phyloP scores from a whole-genome alignment of 1,140 invertebrate genomes.

The Calosoma granatense region DNA sequence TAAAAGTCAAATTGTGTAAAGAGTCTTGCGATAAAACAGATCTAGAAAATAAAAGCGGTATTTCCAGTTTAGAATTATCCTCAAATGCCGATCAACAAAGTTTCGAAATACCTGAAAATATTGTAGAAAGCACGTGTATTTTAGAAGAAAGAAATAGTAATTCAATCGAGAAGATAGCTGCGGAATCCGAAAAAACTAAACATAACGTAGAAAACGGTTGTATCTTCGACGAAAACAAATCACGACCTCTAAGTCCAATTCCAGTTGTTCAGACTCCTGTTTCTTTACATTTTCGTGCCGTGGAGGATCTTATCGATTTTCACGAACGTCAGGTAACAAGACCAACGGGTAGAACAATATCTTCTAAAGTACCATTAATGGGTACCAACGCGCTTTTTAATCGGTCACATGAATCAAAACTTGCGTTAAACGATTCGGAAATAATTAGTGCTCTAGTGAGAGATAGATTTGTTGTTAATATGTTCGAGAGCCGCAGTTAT shows the following conservation, averaged over 20 bases:
- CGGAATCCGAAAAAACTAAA: no score
- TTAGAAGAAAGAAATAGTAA: background rate
- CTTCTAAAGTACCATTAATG: background rate
- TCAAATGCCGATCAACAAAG: no score
- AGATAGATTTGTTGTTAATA: constrained; percentile 1
- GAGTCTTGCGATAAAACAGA: background rate
- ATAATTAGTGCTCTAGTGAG: background rate
- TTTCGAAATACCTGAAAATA: background rate
- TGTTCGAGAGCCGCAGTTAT: background rate
- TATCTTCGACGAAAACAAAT: background rate
- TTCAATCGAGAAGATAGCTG: background rate
- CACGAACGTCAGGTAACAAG: background rate
- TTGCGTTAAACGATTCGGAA: background rate
- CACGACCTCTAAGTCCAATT: background rate
- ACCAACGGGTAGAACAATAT: background rate
- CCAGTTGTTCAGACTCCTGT: background rate
- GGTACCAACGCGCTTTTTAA: background rate
- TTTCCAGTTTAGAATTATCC: background rate
- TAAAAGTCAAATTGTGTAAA: background rate
- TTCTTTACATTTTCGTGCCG: background rate
- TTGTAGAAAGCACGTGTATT: background rate
- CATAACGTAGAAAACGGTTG: background rate
- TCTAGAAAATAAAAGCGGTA: background rate
- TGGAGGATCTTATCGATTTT: background rate
- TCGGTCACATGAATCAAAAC: background rate